Base-by-base conservation (phyloP, 2,113 vertebrate genomes). In the Ammodramus savannarum region DNA sequence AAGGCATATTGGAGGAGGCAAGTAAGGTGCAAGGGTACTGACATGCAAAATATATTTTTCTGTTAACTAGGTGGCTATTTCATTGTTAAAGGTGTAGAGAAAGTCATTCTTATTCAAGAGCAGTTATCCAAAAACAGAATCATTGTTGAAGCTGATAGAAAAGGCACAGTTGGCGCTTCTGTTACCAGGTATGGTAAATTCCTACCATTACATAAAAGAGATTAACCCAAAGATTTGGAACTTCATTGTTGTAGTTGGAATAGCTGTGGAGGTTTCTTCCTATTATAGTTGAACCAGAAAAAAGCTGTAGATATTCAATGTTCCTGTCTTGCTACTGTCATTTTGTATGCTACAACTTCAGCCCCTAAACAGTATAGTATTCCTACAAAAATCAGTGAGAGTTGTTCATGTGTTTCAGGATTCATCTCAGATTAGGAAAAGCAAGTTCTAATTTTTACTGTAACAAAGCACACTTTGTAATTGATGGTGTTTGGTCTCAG, bases 61-160 rank as follows among this genome's bases (percentile, higher is more conserved):
- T 74, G 2, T 86, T 90, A 55, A 55, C 27, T 95, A 99, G 99
- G 99, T 65, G 99, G 99, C 44, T 99, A 99, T 95, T 99, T 99
- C 94, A 99, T 99, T 49, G 99, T 99, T 18, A 99, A 99, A 97
- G 99, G 99, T 83, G 99, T 99, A 49, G 99, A 99, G 92, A 99
- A 99, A 96, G 99, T 99, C 3, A 99, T 99, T 97, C 98, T 99
- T 71, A 99, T 99, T 97, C 99, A 99, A 96, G 99, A 99, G 82
- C 99, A 99, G 96, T 98, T 99, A 74, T 99, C 99, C 22, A 99
- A 99, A 98, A 99, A 99, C 97, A 98, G 99, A 89, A 99, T 99
- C 77, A 99, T 99, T 65, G 99, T 99, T 97, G 99, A 99, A 80
- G 99, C 99, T 46, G 99, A 99, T 92, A 98, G 99, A 94, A 99